phyloP scores from a whole-genome alignment of 1,140 invertebrate genomes.

The Drosophila tropicalis region DNA sequence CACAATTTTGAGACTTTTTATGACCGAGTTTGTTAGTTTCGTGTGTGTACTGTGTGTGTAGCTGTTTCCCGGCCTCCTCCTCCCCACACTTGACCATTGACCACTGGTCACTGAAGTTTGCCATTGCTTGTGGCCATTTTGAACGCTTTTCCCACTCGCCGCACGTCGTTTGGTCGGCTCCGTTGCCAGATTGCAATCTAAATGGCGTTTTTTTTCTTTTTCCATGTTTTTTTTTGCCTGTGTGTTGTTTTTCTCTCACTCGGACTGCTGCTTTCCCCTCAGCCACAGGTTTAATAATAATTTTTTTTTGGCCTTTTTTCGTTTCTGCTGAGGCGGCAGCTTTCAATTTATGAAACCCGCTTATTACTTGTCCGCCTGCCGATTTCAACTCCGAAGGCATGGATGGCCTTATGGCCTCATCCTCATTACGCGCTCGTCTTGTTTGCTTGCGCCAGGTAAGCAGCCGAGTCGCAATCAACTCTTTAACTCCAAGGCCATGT shows the following conservation, averaged over 20 bases:
- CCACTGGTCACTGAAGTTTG: not conserved
- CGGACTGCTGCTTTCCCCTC: conserved; percentile 35
- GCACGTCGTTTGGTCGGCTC: conserved; percentile 44
- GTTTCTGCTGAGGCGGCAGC: conserved; percentile 52
- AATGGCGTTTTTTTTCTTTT: conserved; percentile 62
- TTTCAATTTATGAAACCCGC: conserved; percentile 80
- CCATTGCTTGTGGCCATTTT: conserved; percentile 61
- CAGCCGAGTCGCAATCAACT: conserved; percentile 58
- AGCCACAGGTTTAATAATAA: conserved; percentile 62
- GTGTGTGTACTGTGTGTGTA: conserved; percentile 28
- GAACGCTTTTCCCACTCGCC: conserved; percentile 61
- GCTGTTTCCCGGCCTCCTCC: not conserved
- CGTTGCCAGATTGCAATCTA: conserved; percentile 71
- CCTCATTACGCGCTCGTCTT: conserved; percentile 56
- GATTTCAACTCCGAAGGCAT: conserved; percentile 4
- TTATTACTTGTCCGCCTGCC: conserved; percentile 54
- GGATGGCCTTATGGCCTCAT: conserved; percentile 13
- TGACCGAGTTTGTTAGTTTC: conserved; percentile 54
- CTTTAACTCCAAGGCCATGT: conserved; percentile 55
- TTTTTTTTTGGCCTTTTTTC: conserved; percentile 46
- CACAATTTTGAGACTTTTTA: conserved; percentile 76
- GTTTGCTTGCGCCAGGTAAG: conserved; percentile 58
- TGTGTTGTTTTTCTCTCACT: conserved; percentile 6
- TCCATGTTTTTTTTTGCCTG: conserved; percentile 22
- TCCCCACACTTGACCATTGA: not conserved